Conservation (phyloP, 2,113 vertebrate genomes). For the Suncus etruscus region DNA sequence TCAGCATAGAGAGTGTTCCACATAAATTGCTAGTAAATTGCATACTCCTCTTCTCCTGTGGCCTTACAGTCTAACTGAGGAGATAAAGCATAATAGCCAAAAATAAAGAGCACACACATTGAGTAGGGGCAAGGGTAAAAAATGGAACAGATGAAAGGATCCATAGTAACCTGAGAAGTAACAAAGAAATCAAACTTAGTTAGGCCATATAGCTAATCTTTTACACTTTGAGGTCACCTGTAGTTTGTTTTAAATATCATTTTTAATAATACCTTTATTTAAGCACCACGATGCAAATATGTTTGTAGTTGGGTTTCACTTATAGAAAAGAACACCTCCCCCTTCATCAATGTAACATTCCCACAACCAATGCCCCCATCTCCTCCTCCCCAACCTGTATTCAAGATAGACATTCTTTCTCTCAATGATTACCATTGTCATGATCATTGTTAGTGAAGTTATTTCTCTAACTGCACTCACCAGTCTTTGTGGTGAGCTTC, state of each 20-base stretch:
- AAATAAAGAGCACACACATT: not conserved
- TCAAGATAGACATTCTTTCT: too few relatives aligned
- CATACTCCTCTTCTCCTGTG: not conserved
- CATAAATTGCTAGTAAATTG: constrained; percentile 45
- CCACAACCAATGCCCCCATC: too few relatives aligned
- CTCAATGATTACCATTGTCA: too few relatives aligned
- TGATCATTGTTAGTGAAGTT: too few relatives aligned
- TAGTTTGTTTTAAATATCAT: constrained; percentile 14
- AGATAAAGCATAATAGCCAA: constrained; percentile 20
- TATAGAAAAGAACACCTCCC: too few relatives aligned
- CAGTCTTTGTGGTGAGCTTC: too few relatives aligned
- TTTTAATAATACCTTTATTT: not conserved
- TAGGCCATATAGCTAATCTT: constrained; percentile 44
- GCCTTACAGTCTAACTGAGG: constrained; percentile 49
- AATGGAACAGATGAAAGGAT: not conserved
- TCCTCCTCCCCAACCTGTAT: too few relatives aligned
- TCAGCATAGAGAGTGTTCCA: constrained; percentile 4
- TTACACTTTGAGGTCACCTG: constrained; percentile 3
- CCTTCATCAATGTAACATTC: too few relatives aligned
- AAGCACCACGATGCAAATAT: too few relatives aligned
- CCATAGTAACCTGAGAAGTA: not conserved
- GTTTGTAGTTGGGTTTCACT: too few relatives aligned
- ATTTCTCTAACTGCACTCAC: too few relatives aligned
- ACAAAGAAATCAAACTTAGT: constrained; percentile 3
- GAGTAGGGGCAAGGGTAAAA: not conserved